A percentile compares a stretch with the other conserved stretches of the same genome.
These are phyloP conservation scores for Enteromius radiatus DNA, from an alignment of 2,797 vertebrate species.

Conservation along the genomic window DNA sequence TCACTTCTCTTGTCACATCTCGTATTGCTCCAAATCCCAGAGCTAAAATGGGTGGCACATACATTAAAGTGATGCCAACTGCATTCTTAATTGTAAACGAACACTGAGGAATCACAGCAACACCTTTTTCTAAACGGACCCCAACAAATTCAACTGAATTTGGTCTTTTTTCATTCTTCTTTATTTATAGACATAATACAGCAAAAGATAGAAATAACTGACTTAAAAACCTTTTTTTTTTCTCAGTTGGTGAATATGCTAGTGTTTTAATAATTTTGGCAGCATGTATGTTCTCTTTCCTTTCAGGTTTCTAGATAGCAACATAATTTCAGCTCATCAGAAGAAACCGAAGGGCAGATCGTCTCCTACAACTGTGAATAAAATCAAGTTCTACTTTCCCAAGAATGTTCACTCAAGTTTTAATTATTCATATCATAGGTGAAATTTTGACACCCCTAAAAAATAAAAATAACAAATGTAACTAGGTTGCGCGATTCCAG, in stretches of 20 bases:
- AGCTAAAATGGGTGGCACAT: slow-evolving; percentile 46
- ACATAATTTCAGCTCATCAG: neutral
- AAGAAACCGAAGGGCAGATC: neutral
- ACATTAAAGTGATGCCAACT: slow-evolving; percentile 52
- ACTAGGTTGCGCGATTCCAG: neutral
- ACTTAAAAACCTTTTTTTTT: too few relatives aligned
- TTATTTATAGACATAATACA: too few relatives aligned
- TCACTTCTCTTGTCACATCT: slow-evolving; percentile 54
- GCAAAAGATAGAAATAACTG: too few relatives aligned
- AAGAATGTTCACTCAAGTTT: neutral
- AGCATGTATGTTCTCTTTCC: neutral
- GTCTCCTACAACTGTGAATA: neutral
- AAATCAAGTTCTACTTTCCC: neutral
- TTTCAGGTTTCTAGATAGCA: slow-evolving; percentile 7
- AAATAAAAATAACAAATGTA: neutral
- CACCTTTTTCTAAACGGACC: slow-evolving; percentile 19
- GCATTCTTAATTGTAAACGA: slow-evolving; percentile 56
- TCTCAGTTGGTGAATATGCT: too few relatives aligned
- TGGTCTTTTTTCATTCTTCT: neutral
- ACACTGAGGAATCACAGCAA: slow-evolving; percentile 47
- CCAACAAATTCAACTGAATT: slow-evolving; percentile 8
- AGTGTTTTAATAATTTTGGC: too few relatives aligned
- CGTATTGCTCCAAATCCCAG: slow-evolving; percentile 50
- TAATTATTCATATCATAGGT: neutral
- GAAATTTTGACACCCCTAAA: neutral